Evolutionary conservation across 2,113 vertebrate species (phyloP).

Genomic region (Thymallus thymallus): DNA sequence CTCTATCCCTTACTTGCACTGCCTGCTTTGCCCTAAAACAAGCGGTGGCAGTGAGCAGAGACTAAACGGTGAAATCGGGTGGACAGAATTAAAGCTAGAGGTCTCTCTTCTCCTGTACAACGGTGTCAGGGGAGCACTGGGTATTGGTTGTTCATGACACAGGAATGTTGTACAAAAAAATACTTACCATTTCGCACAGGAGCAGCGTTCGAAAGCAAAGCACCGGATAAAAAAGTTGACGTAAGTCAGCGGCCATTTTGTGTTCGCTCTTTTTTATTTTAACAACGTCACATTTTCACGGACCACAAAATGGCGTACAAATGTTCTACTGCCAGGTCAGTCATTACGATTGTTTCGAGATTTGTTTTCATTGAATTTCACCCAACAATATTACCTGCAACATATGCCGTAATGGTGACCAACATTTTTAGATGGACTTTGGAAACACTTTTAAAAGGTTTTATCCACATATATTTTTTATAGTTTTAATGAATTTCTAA

Average conservation of each 20-base stretch:
- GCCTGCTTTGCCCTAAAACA: slow-evolving; percentile 14
- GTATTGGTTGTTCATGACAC: slow-evolving; percentile 19
- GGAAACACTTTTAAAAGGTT: neutral
- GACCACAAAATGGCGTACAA: slow-evolving; percentile 45
- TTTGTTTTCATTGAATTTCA: neutral
- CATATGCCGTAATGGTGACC: neutral
- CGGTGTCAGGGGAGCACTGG: slow-evolving; percentile 13
- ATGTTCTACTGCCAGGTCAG: neutral
- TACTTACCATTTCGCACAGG: slow-evolving; percentile 36
- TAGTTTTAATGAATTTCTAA: too few species aligned
- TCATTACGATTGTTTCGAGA: neutral
- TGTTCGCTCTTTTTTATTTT: slow-evolving; percentile 32
- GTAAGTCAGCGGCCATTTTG: slow-evolving; percentile 60
- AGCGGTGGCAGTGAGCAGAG: slow-evolving; percentile 21
- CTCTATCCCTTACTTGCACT: slow-evolving; percentile 8
- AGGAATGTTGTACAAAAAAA: slow-evolving; percentile 29
- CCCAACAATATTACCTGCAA: neutral
- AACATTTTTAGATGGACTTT: neutral
- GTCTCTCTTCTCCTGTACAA: slow-evolving; percentile 26
- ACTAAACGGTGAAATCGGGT: slow-evolving; percentile 23
- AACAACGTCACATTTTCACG: slow-evolving; percentile 39
- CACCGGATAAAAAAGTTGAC: slow-evolving; percentile 8
- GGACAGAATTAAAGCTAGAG: slow-evolving; percentile 38
- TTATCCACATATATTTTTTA: neutral
- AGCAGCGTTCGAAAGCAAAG: slow-evolving; percentile 17